Evolutionary conservation across 1,140 invertebrate species (phyloP), one percentile per base, ranked within the genome.

Genomic region (Pemphigus obesinymphae): DNA sequence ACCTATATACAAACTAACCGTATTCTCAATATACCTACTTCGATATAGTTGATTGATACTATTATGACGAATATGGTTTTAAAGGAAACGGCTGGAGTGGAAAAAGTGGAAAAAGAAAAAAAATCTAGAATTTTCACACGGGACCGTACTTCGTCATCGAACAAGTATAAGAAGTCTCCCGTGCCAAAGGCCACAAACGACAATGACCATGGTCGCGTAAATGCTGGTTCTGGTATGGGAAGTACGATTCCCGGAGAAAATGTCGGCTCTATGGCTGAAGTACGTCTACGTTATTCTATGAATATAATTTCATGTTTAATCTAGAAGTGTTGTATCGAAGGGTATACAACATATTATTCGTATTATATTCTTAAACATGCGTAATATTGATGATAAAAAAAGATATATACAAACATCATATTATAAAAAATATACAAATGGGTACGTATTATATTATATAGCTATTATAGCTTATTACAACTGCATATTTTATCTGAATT

Each of bases 91-190:
- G 2, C 68, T 70, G 23, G 68, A 4, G 26, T 13, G 23, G 40
- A 17, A 2, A 40, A 48, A 20, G 45, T 40, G 82, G 85, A 85
- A 76, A 82, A 84, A 66, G 85, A 83, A 81, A 85, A 80, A 58
- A 86, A 83, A 81, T 84, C 66, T 55, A 84, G 83, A 81, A 83
- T 84, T 73, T 86, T 85, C 72, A 84, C 82, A 34, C 81, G 84
- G 66, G 85, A 85, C 55, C 84, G 85, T 63, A 85, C 83, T 75
- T 82, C 83, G 48, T 86, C 84, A 50, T 85, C 83, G n/a, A 84
- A 82, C 20, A 82, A 82, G 58, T 85, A 83, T 82, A 84, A 82
- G 17, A 85, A 85, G 31, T 80, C 75, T 13, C 53, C 55, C 1
- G 63, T 80, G 55, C 75, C 76, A 4, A 80, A 63, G 11, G 6